phyloP scores from a whole-genome alignment of 2,888 invertebrate genomes.

The Cancer borealis region DNA sequence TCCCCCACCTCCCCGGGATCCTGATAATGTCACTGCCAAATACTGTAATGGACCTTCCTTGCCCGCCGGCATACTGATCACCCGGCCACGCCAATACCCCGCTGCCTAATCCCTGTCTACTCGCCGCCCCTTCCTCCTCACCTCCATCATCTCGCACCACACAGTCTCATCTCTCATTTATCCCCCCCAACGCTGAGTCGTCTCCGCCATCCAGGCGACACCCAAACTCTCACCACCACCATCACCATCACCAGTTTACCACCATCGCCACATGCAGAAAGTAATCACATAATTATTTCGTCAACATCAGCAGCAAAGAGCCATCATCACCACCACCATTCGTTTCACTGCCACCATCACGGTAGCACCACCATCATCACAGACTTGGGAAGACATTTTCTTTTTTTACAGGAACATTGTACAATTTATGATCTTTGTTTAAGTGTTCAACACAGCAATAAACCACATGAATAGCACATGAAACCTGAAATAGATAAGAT shows the following conservation, averaged over 20 bases:
- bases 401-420: not conserved
- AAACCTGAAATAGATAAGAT: not conserved
- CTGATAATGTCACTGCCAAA: slow-evolving; percentile 56
- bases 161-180: not conserved
- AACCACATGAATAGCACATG: not conserved
- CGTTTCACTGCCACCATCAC: not conserved
- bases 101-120: not conserved
- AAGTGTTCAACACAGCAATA: not conserved
- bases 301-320: not conserved
- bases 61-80: slow-evolving; percentile 44
- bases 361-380: slow-evolving; percentile 13
- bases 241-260: not conserved
- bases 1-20: not conserved
- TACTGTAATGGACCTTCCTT: slow-evolving; percentile 45
- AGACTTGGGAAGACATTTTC: not conserved
- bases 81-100: not conserved
- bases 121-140: not conserved
- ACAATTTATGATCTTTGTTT: not conserved
- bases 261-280: not conserved
- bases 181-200: not conserved
- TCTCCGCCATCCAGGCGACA: not conserved
- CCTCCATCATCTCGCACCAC: not conserved
- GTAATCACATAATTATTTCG: not conserved
- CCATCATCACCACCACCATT: not conserved
- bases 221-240: not conserved